A percentile compares a stretch with the other conserved stretches of the same genome.
These are phyloP conservation scores for Coremacera marginata DNA, from an alignment of 2,888 invertebrate genomes.

Conservation along the genomic window DNA sequence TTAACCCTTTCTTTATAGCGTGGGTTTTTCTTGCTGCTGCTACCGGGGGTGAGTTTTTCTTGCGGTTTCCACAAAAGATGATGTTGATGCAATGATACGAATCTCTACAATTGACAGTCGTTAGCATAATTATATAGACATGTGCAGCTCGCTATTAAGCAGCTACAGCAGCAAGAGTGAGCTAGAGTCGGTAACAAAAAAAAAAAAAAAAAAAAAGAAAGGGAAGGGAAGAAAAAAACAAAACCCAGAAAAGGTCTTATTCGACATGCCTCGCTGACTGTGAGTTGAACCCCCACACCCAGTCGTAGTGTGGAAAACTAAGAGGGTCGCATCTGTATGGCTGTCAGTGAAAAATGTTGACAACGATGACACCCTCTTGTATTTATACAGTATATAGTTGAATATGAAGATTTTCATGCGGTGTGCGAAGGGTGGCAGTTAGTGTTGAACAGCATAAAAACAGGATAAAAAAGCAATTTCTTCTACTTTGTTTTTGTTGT, in stretches of 20 bases:
- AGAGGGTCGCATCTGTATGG: background rate
- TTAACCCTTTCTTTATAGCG: constrained; percentile 7
- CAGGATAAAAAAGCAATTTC: constrained; percentile 7
- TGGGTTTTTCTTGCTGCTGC: background rate
- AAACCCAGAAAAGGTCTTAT: background rate
- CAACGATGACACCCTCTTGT: constrained; percentile 4
- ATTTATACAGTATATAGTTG: background rate
- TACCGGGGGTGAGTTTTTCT: constrained; percentile 48
- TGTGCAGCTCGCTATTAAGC: constrained; percentile 5
- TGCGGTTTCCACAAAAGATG: constrained; percentile 49
- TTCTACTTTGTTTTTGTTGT: background rate
- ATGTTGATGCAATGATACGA: constrained; percentile 23
- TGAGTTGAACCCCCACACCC: background rate
- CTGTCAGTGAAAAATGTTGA: constrained; percentile 26
- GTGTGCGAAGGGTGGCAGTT: background rate
- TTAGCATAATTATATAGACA: constrained; percentile 59
- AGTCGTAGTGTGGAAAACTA: background rate
- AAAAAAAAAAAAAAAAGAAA: too few relatives aligned
- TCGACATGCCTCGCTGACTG: background rate
- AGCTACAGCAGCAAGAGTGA: background rate
- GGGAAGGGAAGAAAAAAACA: too few relatives aligned
- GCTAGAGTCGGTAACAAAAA: too few relatives aligned
- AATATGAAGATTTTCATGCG: background rate
- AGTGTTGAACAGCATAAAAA: background rate
- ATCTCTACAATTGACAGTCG: constrained; percentile 57